phyloP scores from a whole-genome alignment of 1,140 invertebrate species.

The Hetaerina americana region DNA sequence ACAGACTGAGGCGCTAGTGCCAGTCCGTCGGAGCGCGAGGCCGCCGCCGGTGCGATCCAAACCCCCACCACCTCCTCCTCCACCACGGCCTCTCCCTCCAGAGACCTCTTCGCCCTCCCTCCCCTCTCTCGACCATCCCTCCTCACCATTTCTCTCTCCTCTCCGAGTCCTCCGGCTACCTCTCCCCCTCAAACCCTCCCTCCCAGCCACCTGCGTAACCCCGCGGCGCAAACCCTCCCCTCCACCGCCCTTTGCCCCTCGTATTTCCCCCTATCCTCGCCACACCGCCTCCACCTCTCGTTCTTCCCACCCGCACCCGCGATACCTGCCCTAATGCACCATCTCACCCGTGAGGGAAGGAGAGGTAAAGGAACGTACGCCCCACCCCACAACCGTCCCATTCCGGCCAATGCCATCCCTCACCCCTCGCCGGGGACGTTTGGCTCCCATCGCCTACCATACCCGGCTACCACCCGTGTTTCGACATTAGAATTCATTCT shows the following conservation, averaged over 20 bases:
- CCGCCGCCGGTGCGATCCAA: too few species aligned
- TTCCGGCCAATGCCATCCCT: too few species aligned
- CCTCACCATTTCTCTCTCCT: background rate
- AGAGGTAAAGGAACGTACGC: background rate
- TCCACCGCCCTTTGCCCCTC: too few species aligned
- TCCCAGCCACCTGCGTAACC: background rate
- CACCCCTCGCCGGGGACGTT: background rate
- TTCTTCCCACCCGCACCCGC: background rate
- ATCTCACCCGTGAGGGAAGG: too few species aligned
- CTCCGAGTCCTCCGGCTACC: background rate
- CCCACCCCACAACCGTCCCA: too few species aligned
- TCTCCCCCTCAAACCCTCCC: background rate
- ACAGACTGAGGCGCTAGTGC: background rate
- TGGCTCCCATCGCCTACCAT: background rate
- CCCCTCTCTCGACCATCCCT: too few species aligned
- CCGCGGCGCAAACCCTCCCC: too few species aligned
- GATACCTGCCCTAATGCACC: background rate
- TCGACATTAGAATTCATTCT: too few species aligned
- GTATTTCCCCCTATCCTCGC: background rate
- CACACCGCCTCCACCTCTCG: background rate
- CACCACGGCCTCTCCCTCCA: background rate
- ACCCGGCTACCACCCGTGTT: background rate
- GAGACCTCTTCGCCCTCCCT: background rate
- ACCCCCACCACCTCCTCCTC: background rate
- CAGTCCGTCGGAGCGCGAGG: background rate